Percentiles rank a stretch among this genome's conserved stretches.
Conservation (phyloP, 2,888 invertebrate species). For the Blastobasis adustella region DNA sequence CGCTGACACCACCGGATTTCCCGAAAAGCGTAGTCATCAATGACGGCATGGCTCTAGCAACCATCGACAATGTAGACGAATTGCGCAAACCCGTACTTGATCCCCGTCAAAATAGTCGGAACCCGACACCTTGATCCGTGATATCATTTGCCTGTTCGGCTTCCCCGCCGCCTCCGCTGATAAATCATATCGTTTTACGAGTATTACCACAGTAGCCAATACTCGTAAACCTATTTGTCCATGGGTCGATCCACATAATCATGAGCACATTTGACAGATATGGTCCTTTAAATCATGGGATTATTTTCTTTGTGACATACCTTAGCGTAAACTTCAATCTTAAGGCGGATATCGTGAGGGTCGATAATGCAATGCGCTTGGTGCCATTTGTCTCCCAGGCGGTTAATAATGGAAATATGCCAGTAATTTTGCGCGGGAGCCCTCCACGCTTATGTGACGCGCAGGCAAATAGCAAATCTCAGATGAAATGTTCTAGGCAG, state of each 20-base stretch:
- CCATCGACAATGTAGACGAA: background rate
- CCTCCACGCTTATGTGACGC: conserved; percentile 29
- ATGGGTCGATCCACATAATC: conserved; percentile 60
- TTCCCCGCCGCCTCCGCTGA: conserved; percentile 30
- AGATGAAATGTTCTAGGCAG: no score
- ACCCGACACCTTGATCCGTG: conserved; percentile 27
- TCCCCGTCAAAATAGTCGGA: conserved; percentile 12
- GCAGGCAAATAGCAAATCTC: no score
- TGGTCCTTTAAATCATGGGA: conserved; percentile 55
- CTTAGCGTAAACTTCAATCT: conserved; percentile 21
- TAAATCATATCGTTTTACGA: conserved; percentile 53
- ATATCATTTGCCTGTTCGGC: conserved; percentile 32
- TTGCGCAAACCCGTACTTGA: conserved; percentile 1
- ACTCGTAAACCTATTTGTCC: conserved; percentile 59
- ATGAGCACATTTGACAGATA: conserved; percentile 52
- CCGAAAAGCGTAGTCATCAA: no score
- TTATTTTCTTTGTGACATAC: conserved; percentile 48
- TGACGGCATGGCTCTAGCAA: background rate
- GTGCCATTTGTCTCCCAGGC: conserved; percentile 26
- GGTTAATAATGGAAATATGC: conserved; percentile 36
- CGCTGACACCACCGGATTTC: no score
- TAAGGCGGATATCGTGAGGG: conserved; percentile 11
- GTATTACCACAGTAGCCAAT: conserved; percentile 55
- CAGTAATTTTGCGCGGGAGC: conserved; percentile 45
- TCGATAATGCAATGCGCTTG: conserved; percentile 8